phyloP scores from a whole-genome alignment of 2,797 vertebrate genomes.

The Smutsia temminckii region DNA sequence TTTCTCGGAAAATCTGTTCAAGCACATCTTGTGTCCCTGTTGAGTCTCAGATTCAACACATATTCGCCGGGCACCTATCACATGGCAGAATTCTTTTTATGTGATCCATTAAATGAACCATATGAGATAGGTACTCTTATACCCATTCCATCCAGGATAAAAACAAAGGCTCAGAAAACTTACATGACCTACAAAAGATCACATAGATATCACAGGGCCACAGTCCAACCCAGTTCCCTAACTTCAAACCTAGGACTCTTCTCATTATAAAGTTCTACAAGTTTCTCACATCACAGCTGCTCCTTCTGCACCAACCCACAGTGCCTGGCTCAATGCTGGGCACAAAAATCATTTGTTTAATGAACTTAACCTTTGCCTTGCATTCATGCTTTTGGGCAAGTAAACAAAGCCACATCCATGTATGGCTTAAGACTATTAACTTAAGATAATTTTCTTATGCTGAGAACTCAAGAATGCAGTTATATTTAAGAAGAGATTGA shows the following conservation, averaged over 20 bases:
- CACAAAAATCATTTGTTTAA: not conserved
- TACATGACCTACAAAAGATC: not conserved
- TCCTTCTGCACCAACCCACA: not conserved
- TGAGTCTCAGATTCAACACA: not conserved
- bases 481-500: slow-evolving; percentile 15
- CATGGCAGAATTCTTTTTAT: not conserved
- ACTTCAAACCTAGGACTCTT: not conserved
- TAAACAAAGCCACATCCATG: not conserved
- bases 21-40: not conserved
- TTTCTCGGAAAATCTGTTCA: not conserved
- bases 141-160: not conserved
- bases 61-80: not conserved
- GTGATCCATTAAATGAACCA: not conserved
- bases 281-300: not conserved
- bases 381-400: not conserved
- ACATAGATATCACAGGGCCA: not conserved
- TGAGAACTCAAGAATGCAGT: slow-evolving; percentile 6
- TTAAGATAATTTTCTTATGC: not conserved
- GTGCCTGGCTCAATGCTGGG: not conserved
- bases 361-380: not conserved
- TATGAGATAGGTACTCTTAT: not conserved
- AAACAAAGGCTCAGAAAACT: slow-evolving; percentile 8
- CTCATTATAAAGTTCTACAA: not conserved
- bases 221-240: not conserved
- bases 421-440: not conserved